A percentile compares a stretch with the other conserved stretches of the same genome.
Conservation (phyloP, 2,888 invertebrate species). For the Ochropleura plecta region DNA sequence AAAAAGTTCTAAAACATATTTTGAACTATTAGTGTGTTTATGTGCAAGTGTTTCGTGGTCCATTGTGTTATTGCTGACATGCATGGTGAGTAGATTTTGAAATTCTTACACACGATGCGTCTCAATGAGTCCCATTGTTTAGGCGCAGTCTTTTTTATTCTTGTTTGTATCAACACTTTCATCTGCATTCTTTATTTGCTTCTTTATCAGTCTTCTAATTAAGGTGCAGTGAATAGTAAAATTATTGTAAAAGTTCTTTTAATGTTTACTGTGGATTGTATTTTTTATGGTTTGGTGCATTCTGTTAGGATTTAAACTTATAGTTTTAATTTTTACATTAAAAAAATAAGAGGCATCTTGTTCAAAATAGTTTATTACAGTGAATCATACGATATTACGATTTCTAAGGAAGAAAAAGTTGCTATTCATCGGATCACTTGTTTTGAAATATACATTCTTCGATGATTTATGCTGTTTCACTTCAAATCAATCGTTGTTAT, state of each 20-base stretch:
- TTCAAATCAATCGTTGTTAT: slow-evolving; percentile 54
- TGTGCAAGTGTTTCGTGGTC: slow-evolving; percentile 78
- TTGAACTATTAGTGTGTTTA: slow-evolving; percentile 70
- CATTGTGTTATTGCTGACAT: slow-evolving; percentile 83
- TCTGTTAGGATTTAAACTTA: slow-evolving; percentile 37
- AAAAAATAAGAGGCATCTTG: slow-evolving; percentile 33
- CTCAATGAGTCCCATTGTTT: slow-evolving; percentile 86
- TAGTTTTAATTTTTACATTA: slow-evolving; percentile 41
- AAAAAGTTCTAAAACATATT: slow-evolving; percentile 67
- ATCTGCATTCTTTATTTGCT: slow-evolving; percentile 79
- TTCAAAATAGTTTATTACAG: slow-evolving; percentile 29
- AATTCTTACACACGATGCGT: slow-evolving; percentile 73
- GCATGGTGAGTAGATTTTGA: slow-evolving; percentile 87
- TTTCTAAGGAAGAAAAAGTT: slow-evolving; percentile 43
- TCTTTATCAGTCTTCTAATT: slow-evolving; percentile 84
- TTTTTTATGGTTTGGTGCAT: slow-evolving; percentile 76
- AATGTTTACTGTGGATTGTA: slow-evolving; percentile 82
- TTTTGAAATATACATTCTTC: slow-evolving; percentile 42
- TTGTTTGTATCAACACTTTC: slow-evolving; percentile 81
- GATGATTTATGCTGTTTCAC: slow-evolving; percentile 47
- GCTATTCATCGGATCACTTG: slow-evolving; percentile 31
- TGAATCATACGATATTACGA: slow-evolving; percentile 43
- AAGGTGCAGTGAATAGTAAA: slow-evolving; percentile 79
- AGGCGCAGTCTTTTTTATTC: slow-evolving; percentile 77
- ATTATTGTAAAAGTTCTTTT: slow-evolving; percentile 79